phyloP scores from a whole-genome alignment of 1,140 invertebrate species.

The Nymphalis io region DNA sequence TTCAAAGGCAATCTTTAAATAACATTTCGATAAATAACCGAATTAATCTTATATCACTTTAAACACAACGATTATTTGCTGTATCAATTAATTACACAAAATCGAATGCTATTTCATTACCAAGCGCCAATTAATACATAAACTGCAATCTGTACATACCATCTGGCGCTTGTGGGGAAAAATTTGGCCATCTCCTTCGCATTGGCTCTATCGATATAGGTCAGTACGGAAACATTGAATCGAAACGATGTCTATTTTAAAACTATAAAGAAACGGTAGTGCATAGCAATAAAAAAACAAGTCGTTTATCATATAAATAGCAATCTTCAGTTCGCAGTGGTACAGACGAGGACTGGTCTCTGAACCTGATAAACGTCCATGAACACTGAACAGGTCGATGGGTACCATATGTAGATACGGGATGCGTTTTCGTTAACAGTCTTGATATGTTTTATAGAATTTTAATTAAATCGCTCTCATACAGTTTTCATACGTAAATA shows the following conservation, averaged over 20 bases:
- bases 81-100: no score
- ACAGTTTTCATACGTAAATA: neutral
- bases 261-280: slow-evolving; percentile 53
- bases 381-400: slow-evolving; percentile 12
- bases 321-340: slow-evolving; percentile 2
- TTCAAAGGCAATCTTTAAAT: neutral
- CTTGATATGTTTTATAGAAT: slow-evolving; percentile 1
- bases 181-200: slow-evolving; percentile 48
- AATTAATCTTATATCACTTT: no score
- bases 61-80: no score
- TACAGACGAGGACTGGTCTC: slow-evolving; percentile 16
- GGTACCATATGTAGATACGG: neutral
- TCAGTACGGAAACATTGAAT: slow-evolving; percentile 60
- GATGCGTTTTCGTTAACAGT: slow-evolving; percentile 4
- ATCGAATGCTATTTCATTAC: neutral
- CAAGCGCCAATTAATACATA: neutral
- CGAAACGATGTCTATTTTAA: slow-evolving; percentile 57
- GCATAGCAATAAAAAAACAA: slow-evolving; percentile 42
- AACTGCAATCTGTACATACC: neutral
- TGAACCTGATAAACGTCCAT: neutral
- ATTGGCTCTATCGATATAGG: slow-evolving; percentile 55
- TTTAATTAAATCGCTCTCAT: slow-evolving; percentile 1
- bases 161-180: neutral
- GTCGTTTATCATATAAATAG: slow-evolving; percentile 36
- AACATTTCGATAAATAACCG: no score